phyloP scores from a whole-genome alignment of 2,113 vertebrate genomes.

The Burhinus oedicnemus region DNA sequence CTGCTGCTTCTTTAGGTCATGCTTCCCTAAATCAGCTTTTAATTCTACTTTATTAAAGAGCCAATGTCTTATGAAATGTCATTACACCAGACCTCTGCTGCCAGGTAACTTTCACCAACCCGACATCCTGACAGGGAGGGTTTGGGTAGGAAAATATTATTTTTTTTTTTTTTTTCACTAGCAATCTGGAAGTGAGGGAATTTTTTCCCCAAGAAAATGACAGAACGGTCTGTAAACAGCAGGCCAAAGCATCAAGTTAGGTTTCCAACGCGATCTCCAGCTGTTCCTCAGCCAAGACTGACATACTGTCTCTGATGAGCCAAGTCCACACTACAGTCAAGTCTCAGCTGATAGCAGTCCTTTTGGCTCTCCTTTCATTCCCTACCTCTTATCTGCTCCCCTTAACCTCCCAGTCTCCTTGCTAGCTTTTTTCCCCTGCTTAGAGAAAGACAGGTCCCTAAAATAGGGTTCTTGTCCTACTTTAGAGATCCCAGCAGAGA shows the following conservation, averaged over 20 bases:
- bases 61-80: not conserved
- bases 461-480: not conserved
- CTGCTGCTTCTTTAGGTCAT: not conserved
- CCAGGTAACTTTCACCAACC: not conserved
- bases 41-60: not conserved
- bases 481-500: not conserved
- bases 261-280: not conserved
- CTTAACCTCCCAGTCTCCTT: not conserved
- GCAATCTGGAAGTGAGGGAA: not conserved
- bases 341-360: not conserved
- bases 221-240: not conserved
- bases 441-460: not conserved
- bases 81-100: not conserved
- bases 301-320: fast-evolving
- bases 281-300: not conserved
- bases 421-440: not conserved
- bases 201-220: not conserved
- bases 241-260: not conserved
- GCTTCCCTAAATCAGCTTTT: not conserved
- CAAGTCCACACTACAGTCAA: not conserved
- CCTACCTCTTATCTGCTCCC: not conserved
- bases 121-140: not conserved
- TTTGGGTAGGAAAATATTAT: not conserved
- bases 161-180: not conserved
- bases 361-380: not conserved